These are phyloP conservation scores for Rhodinocichla rosea DNA, from an alignment of 2,113 vertebrate genomes.

Conservation along the genomic window DNA sequence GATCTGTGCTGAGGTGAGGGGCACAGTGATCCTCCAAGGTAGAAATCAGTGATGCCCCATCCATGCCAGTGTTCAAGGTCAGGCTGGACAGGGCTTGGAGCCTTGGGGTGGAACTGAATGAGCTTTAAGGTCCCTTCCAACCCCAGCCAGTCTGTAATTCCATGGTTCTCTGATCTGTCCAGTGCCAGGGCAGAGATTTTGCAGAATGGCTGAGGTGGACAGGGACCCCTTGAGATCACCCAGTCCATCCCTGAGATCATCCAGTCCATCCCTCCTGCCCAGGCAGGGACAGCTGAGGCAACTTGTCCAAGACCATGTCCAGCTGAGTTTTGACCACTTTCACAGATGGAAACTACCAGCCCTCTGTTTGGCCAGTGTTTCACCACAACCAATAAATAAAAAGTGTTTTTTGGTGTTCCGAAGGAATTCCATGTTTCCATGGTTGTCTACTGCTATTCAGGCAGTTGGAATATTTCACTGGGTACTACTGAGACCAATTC, in stretches of 20 bases:
- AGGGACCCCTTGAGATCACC: rapidly evolving
- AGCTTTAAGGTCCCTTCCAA: neutral
- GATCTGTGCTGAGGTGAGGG: neutral
- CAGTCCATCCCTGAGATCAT: neutral
- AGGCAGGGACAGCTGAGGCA: neutral
- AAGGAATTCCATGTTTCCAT: neutral
- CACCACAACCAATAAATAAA: neutral
- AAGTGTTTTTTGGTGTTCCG: neutral
- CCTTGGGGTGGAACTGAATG: neutral
- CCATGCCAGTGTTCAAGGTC: neutral
- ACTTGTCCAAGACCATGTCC: neutral
- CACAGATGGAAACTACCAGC: neutral
- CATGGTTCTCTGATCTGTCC: neutral
- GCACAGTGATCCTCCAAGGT: neutral
- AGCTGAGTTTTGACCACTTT: neutral
- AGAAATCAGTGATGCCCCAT: neutral
- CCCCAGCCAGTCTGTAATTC: neutral
- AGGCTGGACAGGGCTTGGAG: neutral
- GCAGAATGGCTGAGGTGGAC: neutral
- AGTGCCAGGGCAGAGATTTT: neutral
- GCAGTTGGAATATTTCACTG: neutral
- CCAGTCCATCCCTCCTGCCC: neutral
- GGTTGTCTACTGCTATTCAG: neutral
- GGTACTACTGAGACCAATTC: neutral
- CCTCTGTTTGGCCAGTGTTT: neutral